phyloP scores from a whole-genome alignment of 2,797 vertebrate genomes.

The Odontamblyopus lacepedii region DNA sequence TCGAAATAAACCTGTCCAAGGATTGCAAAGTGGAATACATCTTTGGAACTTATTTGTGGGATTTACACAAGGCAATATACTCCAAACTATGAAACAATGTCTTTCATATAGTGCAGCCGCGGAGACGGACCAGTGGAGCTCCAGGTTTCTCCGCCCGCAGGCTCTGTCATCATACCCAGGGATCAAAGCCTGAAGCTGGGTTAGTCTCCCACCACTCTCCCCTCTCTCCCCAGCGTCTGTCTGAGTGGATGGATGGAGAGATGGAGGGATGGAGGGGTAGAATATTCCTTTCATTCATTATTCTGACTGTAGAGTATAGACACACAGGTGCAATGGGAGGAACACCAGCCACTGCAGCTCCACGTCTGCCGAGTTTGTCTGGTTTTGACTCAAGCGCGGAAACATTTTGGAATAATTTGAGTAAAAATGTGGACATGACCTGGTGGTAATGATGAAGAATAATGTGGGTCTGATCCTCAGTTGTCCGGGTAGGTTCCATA shows the following conservation, averaged over 20 bases:
- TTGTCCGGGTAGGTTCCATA: no score
- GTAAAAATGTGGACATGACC: no score
- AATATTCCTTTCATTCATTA: constrained; percentile 77
- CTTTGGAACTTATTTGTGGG: constrained; percentile 16
- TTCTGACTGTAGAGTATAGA: constrained; percentile 76
- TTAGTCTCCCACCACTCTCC: constrained; percentile 60
- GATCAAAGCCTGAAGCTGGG: constrained; percentile 77
- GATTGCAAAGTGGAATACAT: constrained; percentile 8
- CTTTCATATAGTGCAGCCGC: constrained; percentile 46
- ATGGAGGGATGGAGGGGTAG: constrained; percentile 50
- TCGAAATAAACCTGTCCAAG: background rate
- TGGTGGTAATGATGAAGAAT: no score
- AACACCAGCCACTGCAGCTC: constrained; percentile 51
- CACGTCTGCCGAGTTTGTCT: constrained; percentile 64
- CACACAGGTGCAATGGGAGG: constrained; percentile 57
- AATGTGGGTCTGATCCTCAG: no score
- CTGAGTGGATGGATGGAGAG: constrained; percentile 43
- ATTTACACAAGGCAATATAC: constrained; percentile 22
- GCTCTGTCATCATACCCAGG: constrained; percentile 80
- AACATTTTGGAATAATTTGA: constrained; percentile 15
- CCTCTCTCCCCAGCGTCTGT: constrained; percentile 60
- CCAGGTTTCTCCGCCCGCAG: constrained; percentile 69
- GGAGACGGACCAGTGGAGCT: constrained; percentile 56
- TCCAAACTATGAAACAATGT: constrained; percentile 52
- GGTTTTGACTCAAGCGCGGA: constrained; percentile 35